Evolutionary conservation across 1,140 invertebrate species (phyloP).

Genomic region (Mya arenaria): DNA sequence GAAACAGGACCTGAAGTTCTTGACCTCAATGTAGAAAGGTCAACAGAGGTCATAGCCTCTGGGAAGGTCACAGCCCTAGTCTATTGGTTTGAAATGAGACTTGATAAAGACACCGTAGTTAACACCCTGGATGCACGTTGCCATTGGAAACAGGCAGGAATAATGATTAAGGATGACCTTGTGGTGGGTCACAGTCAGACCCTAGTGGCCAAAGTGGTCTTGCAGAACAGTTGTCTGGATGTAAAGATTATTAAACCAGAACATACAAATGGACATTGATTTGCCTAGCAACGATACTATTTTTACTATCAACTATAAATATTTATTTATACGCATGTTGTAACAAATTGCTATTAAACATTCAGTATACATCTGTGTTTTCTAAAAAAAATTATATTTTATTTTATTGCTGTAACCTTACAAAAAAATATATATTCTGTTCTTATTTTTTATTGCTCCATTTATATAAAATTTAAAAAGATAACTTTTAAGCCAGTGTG

Average conservation of each 20-base stretch:
- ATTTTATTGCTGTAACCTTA: no score
- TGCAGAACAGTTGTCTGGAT: constrained; percentile 72
- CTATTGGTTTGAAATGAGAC: constrained; percentile 76
- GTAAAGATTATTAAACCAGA: constrained; percentile 36
- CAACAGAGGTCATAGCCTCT: constrained; percentile 58
- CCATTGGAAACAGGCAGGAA: constrained; percentile 77
- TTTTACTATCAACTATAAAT: no score
- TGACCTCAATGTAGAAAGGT: constrained; percentile 58
- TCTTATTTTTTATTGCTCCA: no score
- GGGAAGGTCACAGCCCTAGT: constrained; percentile 72
- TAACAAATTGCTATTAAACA: no score
- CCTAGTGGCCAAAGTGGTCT: constrained; percentile 49
- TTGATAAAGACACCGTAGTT: constrained; percentile 61
- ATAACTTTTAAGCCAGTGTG: no score
- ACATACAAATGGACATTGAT: constrained; percentile 21
- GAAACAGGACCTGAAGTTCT: constrained; percentile 58
- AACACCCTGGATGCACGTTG: constrained; percentile 60
- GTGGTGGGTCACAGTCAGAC: constrained; percentile 58
- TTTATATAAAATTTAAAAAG: no score
- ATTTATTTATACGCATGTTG: no score
- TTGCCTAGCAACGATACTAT: no score
- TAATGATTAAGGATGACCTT: constrained; percentile 63
- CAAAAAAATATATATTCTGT: no score
- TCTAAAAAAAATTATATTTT: no score
- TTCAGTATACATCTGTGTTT: no score